Conservation (phyloP, 2,888 invertebrate genomes). For the Abrostola tripartita region DNA sequence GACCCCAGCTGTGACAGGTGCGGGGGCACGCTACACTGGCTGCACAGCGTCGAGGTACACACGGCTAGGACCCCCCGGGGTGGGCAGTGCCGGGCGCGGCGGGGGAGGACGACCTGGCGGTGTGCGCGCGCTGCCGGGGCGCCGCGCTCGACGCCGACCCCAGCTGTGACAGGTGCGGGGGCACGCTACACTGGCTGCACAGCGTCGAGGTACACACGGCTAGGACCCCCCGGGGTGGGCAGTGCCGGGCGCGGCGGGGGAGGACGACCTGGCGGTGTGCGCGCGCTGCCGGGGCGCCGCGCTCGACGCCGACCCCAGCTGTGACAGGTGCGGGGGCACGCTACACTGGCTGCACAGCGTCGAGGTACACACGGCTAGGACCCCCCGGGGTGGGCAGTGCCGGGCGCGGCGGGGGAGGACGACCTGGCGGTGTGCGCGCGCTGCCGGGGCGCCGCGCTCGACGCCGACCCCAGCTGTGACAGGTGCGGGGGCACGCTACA, state of each 20-base stretch:
- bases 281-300: not conserved
- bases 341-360: slow-evolving; percentile 92
- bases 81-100: slow-evolving; percentile 95
- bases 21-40: slow-evolving; percentile 43
- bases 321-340: not conserved
- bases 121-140: slow-evolving; percentile 90
- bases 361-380: no score
- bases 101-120: slow-evolving; percentile 91
- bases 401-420: no score
- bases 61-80: no score
- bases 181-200: slow-evolving; percentile 3
- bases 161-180: slow-evolving; percentile 63
- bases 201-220: slow-evolving; percentile 92
- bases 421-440: slow-evolving; percentile 6
- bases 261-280: no score
- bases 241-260: no score
- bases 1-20: slow-evolving; percentile 58
- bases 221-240: no score
- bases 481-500: slow-evolving; percentile 72
- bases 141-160: slow-evolving; percentile 73
- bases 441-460: not conserved
- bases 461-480: not conserved
- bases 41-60: slow-evolving; percentile 90
- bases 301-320: not conserved
- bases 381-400: no score